A percentile compares a stretch with the other conserved stretches of the same genome.
Conservation (phyloP, 2,888 invertebrate species). For the Leucophenga maculata region DNA sequence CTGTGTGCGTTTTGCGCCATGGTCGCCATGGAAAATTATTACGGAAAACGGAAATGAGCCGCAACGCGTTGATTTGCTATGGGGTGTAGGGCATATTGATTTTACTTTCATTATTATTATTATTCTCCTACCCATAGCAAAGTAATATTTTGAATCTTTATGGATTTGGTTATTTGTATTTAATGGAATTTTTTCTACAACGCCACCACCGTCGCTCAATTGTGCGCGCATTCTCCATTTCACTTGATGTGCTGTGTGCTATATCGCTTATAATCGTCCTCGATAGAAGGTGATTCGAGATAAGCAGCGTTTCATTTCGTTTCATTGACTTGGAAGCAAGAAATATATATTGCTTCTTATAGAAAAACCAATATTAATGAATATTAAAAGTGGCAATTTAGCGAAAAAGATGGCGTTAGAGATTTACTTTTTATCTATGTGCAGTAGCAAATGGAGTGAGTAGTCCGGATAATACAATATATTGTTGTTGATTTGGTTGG, state of each 20-base stretch:
- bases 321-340: not conserved
- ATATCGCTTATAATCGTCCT: too few relatives aligned
- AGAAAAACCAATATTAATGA: slow-evolving; percentile 47
- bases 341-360: not conserved
- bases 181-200: slow-evolving; percentile 10
- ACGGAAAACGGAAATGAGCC: slow-evolving; percentile 24
- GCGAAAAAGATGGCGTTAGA: slow-evolving; percentile 43
- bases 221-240: slow-evolving; percentile 2
- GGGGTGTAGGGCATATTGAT: slow-evolving; percentile 2
- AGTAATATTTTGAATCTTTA: slow-evolving; percentile 52
- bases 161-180: slow-evolving; percentile 50
- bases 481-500: too few relatives aligned
- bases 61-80: slow-evolving; percentile 1
- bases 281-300: not conserved
- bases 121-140: slow-evolving; percentile 24
- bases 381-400: slow-evolving; percentile 62
- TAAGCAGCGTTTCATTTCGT: not conserved
- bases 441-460: slow-evolving; percentile 30
- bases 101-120: slow-evolving; percentile 17
- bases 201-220: not conserved
- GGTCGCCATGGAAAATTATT: slow-evolving; percentile 16
- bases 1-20: not conserved
- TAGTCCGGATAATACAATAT: slow-evolving; percentile 31
- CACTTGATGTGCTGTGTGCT: not conserved
- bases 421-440: slow-evolving; percentile 42